Evolutionary conservation across 2,888 invertebrate species (phyloP), one percentile per base, ranked within the genome.

Genomic region (Athalia circularis): DNA sequence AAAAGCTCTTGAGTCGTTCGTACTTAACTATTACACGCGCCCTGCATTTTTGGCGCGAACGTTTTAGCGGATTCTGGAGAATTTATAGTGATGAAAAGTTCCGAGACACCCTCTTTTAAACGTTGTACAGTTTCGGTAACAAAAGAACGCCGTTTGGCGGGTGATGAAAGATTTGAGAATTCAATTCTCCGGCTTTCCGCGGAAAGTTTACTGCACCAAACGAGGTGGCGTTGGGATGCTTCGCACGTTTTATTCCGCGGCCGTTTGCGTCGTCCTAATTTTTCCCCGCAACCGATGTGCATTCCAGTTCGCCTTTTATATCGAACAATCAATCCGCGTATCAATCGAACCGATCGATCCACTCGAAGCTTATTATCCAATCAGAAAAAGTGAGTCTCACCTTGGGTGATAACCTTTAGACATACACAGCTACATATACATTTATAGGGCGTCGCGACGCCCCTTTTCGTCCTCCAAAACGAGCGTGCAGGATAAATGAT

Each of bases 401-500:
- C 59, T 72, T 59, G 13, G 72, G 59, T 47, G 57, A 72, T 72
- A 72, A 59, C 57, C 59, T 72, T 59, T 13, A 43, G 68, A 68
- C 52, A 52, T 2, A 29, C 2, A 29, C 29, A 29, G 29, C 29
- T 29, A 29, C 29, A 29, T 29, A 29, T 29, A 29, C 29, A 29
- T 29, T 29, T 29, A 29, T 43, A 54, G 54, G n/a, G 11, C 68
- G 29, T 52, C 52, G 29, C 68, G 57, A 57, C 72, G 59, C 9
- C 70, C 72, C 45, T n/a, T 15, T 45, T 75, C 65, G 15, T 74
- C 15, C 65, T 57, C 47, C 29, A 15, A 54, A 43, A 67, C 67
- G 74, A 57, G 48, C 64, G 54, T 15, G 45, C 48, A 77, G 70
- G 70, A 79, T 45, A 68, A 77, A 77, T 54, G 64, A 79, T 65